Conservation (phyloP, 1,140 invertebrate genomes). For the Tribolium madens region DNA sequence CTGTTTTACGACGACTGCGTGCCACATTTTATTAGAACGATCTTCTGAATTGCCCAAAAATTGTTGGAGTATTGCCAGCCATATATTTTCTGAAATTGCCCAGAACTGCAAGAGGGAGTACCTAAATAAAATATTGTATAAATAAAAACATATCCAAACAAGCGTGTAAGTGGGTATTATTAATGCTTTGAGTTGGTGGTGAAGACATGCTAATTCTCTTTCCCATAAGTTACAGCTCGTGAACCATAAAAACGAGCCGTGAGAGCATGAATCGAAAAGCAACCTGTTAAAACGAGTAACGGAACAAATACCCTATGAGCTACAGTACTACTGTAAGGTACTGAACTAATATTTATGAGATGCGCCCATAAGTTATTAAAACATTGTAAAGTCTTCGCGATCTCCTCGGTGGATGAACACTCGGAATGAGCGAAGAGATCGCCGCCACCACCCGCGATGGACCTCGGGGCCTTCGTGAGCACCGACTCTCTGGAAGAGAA, state of each 20-base stretch:
- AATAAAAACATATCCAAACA: conserved; percentile 24
- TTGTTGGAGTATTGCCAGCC: neutral
- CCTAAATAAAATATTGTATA: neutral
- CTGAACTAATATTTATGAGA: conserved; percentile 24
- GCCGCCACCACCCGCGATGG: conserved; percentile 22
- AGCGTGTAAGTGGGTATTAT: conserved; percentile 33
- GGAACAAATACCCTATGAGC: conserved; percentile 28
- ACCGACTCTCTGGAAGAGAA: conserved; percentile 9
- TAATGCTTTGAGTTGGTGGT: conserved; percentile 32
- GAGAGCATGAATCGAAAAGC: conserved; percentile 29
- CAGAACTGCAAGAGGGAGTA: too few relatives aligned
- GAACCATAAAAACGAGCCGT: conserved; percentile 44
- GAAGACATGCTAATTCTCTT: conserved; percentile 45
- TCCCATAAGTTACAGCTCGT: conserved; percentile 46
- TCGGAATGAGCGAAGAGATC: conserved; percentile 1
- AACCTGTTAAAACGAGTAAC: conserved; percentile 28
- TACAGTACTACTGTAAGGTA: conserved; percentile 22
- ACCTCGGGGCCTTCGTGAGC: conserved; percentile 26
- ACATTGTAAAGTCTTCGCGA: neutral
- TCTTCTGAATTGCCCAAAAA: neutral
- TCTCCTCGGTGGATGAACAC: conserved; percentile 28
- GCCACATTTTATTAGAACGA: conserved; percentile 46
- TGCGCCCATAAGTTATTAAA: neutral
- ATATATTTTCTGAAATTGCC: too few relatives aligned
- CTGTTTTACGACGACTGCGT: conserved; percentile 47